phyloP scores from a whole-genome alignment of 2,113 vertebrate species.

The Eupsittula cactorum region DNA sequence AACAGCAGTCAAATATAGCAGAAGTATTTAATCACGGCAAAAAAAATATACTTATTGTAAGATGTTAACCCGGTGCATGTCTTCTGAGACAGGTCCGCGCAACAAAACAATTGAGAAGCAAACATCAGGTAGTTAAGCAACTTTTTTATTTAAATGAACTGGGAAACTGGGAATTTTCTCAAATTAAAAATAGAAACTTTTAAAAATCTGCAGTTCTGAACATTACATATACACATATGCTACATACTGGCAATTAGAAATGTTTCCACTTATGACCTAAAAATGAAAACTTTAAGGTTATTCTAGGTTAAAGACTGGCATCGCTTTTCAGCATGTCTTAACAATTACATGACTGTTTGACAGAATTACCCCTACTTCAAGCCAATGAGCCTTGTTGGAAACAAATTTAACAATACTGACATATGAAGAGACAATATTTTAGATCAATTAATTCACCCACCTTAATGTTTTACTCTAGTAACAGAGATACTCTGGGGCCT shows the following conservation, averaged over 20 bases:
- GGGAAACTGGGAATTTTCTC: conserved; percentile 26
- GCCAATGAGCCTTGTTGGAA: background rate
- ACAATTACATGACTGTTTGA: background rate
- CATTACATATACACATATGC: conserved; percentile 51
- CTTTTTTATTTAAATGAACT: conserved; percentile 68
- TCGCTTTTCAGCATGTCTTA: background rate
- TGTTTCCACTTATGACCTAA: conserved; percentile 6
- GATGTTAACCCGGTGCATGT: background rate
- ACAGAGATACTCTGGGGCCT: background rate
- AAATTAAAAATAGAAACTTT: conserved; percentile 69
- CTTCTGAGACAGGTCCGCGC: background rate
- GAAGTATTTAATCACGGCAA: background rate
- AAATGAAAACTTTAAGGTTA: conserved; percentile 28
- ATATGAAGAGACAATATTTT: background rate
- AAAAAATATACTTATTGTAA: background rate
- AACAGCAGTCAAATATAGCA: background rate
- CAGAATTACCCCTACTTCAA: background rate
- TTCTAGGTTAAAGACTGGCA: background rate
- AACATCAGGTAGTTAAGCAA: conserved; percentile 16
- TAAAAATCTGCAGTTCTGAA: conserved; percentile 61
- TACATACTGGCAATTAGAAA: conserved; percentile 52
- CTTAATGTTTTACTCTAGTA: background rate
- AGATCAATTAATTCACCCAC: background rate
- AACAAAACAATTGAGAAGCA: background rate
- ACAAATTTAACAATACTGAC: background rate